Percentiles rank a stretch among this genome's conserved stretches.
Evolutionary conservation across 2,113 vertebrate species (phyloP).

Genomic region (Megaceryle maxima): DNA sequence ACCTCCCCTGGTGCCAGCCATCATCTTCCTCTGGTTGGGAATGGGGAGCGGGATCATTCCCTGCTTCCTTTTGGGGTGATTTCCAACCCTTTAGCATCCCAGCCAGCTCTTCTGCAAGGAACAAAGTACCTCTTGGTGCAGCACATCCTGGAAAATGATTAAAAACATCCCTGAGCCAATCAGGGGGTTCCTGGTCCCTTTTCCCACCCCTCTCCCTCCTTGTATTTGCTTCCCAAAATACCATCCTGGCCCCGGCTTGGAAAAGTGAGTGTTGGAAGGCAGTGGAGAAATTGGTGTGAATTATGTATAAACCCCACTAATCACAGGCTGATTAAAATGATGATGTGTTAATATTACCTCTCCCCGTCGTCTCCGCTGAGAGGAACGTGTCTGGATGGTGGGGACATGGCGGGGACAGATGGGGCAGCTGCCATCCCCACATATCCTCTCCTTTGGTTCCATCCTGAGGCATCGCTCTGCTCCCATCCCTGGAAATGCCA

Average conservation of each 20-base stretch:
- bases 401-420: background rate
- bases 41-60: accelerated
- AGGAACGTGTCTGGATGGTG: background rate
- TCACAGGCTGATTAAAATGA: conserved; percentile 54
- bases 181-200: accelerated
- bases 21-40: accelerated
- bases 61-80: background rate
- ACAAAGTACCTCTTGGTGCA: background rate
- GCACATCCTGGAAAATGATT: background rate
- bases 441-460: accelerated
- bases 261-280: background rate
- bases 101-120: background rate
- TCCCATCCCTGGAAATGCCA: accelerated
- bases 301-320: conserved; percentile 20
- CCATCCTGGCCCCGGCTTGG: accelerated
- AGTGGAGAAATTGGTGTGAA: background rate
- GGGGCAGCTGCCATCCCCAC: background rate
- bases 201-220: accelerated
- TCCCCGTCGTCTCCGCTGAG: background rate
- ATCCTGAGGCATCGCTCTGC: accelerated
- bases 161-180: accelerated
- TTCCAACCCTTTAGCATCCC: background rate
- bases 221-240: background rate
- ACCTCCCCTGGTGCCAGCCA: accelerated
- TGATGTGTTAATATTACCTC: conserved; percentile 23